Conservation (phyloP, 2,113 vertebrate species). For the Camelus dromedarius region DNA sequence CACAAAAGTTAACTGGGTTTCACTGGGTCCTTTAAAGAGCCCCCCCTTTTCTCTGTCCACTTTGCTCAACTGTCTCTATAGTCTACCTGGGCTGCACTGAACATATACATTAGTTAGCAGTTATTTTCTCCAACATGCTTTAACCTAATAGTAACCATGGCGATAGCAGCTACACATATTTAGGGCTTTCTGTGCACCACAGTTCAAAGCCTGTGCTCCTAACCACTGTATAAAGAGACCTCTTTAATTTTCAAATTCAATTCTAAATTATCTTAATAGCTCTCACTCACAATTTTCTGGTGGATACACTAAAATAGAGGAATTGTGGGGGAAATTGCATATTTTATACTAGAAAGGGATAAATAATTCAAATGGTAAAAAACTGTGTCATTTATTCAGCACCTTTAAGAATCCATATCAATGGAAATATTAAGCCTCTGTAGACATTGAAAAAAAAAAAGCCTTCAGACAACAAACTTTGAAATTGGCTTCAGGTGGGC, state of each 20-base stretch:
- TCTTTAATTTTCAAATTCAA: slow-evolving; percentile 14
- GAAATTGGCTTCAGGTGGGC: not conserved
- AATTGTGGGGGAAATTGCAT: not conserved
- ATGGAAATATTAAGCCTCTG: not conserved
- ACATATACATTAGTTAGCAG: not conserved
- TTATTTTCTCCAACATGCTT: not conserved
- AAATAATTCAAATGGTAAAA: slow-evolving; percentile 31
- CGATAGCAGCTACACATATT: not conserved
- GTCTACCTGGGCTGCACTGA: not conserved
- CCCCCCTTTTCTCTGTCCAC: not conserved
- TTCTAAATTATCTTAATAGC: not conserved
- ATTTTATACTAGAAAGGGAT: slow-evolving; percentile 43
- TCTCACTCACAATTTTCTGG: not conserved
- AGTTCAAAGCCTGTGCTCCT: not conserved
- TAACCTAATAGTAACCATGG: not conserved
- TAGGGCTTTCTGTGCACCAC: not conserved
- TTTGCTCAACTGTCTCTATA: not conserved
- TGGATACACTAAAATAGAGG: not conserved
- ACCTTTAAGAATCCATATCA: slow-evolving; percentile 23
- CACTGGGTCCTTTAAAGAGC: not conserved
- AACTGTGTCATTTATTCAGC: not conserved
- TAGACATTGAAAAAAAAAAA: not conserved
- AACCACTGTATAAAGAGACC: not conserved
- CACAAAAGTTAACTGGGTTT: not conserved
- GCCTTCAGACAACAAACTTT: not conserved